Percentiles rank a stretch among this genome's conserved stretches.
Conservation (phyloP, 2,113 vertebrate species). For the Sander lucioperca region DNA sequence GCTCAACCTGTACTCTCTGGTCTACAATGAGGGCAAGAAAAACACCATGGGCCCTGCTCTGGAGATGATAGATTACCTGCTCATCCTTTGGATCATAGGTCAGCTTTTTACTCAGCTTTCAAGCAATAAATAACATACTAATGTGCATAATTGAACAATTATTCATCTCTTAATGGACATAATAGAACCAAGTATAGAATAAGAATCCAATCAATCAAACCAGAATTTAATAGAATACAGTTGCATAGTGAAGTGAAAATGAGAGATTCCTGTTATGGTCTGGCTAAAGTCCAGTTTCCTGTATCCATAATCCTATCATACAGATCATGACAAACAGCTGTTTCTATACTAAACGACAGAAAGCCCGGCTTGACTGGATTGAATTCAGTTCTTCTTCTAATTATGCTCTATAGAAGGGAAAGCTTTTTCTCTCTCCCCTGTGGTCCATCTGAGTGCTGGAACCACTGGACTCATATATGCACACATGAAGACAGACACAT, state of each 20-base stretch:
- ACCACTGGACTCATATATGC: slow-evolving; percentile 13
- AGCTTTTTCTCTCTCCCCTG: slow-evolving; percentile 39
- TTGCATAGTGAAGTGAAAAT: slow-evolving; percentile 36
- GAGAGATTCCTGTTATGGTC: slow-evolving; percentile 38
- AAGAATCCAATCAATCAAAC: slow-evolving; percentile 18
- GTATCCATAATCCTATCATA: slow-evolving; percentile 65
- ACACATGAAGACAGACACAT: slow-evolving; percentile 11
- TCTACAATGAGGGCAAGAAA: slow-evolving; percentile 96
- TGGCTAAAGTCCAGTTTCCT: slow-evolving; percentile 50
- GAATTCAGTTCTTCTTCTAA: slow-evolving; percentile 55
- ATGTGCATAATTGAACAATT: background rate
- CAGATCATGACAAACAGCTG: slow-evolving; percentile 54
- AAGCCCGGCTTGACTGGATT: slow-evolving; percentile 49
- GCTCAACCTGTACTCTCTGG: slow-evolving; percentile 97
- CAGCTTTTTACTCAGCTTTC: slow-evolving; percentile 49
- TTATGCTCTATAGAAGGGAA: slow-evolving; percentile 46
- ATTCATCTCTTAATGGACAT: slow-evolving; percentile 18
- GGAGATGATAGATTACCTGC: slow-evolving; percentile 96
- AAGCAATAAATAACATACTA: background rate
- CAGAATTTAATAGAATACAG: slow-evolving; percentile 35
- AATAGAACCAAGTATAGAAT: slow-evolving; percentile 12
- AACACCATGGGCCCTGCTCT: slow-evolving; percentile 96
- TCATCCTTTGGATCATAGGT: slow-evolving; percentile 98
- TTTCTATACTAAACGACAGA: slow-evolving; percentile 53
- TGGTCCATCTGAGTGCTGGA: slow-evolving; percentile 48